A percentile compares a stretch with the other conserved stretches of the same genome.
Evolutionary conservation across 2,113 vertebrate genomes (phyloP).

Genomic region (Thermophis baileyi): DNA sequence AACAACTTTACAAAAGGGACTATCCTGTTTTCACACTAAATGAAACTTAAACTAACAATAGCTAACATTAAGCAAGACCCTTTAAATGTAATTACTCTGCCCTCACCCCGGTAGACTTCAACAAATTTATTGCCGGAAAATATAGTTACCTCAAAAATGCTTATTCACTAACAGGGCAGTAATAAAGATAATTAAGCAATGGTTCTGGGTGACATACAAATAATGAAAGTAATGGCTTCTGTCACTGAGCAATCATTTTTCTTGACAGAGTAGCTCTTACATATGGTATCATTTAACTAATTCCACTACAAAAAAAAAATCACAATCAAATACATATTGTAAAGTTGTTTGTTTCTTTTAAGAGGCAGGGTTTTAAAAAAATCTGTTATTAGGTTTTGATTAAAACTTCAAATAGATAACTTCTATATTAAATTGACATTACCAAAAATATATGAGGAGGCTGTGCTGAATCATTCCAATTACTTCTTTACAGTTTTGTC

Average conservation of each 20-base stretch:
- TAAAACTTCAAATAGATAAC: neutral
- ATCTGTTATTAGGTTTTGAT: neutral
- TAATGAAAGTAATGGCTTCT: neutral
- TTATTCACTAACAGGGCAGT: neutral
- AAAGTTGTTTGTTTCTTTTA: neutral
- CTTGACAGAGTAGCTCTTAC: neutral
- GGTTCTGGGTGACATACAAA: neutral
- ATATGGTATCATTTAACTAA: neutral
- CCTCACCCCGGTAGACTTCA: neutral
- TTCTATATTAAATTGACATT: neutral
- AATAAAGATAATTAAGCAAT: neutral
- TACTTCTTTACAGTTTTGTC: neutral
- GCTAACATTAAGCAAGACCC: neutral
- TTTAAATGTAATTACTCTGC: neutral
- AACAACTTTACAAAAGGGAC: neutral
- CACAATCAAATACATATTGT: neutral
- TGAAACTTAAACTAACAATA: neutral
- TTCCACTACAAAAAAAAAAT: neutral
- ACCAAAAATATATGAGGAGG: neutral
- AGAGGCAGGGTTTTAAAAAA: neutral
- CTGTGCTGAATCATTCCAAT: neutral
- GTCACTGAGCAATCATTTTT: neutral
- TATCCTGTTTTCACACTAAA: neutral
- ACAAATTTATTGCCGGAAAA: neutral
- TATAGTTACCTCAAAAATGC: neutral